Conservation (phyloP, 2,113 vertebrate genomes). For the Prolemur simus region DNA sequence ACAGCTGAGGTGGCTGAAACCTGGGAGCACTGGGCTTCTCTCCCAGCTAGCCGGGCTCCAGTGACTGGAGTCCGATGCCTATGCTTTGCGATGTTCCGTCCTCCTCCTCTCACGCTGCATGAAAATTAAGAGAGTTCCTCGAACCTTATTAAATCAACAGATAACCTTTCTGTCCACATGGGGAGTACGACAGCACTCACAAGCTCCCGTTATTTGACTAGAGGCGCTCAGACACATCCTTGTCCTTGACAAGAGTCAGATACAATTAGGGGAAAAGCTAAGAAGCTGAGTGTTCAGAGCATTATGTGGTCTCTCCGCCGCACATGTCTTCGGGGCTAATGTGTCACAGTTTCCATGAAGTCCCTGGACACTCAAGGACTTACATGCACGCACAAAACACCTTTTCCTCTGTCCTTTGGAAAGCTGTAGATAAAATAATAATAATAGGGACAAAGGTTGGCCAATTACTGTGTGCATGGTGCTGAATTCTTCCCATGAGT, state of each 20-base stretch:
- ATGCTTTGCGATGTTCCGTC: too few species aligned
- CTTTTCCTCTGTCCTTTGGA: not conserved
- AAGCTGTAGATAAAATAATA: not conserved
- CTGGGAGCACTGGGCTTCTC: not conserved
- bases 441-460: not conserved
- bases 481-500: not conserved
- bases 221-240: not conserved
- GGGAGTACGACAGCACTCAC: not conserved
- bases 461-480: too few species aligned
- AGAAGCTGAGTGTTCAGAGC: not conserved
- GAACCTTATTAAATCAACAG: not conserved
- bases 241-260: conserved; percentile 32
- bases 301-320: not conserved
- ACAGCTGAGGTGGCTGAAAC: not conserved
- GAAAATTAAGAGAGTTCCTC: not conserved
- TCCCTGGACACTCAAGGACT: not conserved
- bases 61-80: not conserved
- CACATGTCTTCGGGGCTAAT: not conserved
- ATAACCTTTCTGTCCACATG: not conserved
- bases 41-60: not conserved
- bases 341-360: not conserved
- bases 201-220: not conserved
- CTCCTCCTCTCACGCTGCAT: not conserved
- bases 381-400: not conserved
- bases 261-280: not conserved